Percentiles rank a stretch among this genome's conserved stretches.
Conservation (phyloP, 2,888 invertebrate genomes). For the Miltochrista miniata region DNA sequence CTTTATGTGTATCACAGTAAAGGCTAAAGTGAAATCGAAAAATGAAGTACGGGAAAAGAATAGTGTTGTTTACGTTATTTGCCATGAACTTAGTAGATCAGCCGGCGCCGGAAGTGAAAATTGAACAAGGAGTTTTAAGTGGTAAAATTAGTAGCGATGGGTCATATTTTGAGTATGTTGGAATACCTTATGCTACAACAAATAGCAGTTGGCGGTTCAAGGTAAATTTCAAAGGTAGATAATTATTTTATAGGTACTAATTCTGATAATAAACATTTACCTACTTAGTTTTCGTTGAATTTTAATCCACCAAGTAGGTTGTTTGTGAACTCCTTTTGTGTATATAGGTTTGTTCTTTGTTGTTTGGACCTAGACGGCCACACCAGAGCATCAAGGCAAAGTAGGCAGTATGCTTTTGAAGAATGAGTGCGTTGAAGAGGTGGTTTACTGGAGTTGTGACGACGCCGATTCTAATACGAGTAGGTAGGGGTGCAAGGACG, state of each 20-base stretch:
- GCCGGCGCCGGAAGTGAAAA: slow-evolving; percentile 66
- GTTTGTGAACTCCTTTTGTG: too few relatives aligned
- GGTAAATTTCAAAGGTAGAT: slow-evolving; percentile 40
- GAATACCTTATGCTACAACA: slow-evolving; percentile 70
- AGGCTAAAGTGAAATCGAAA: slow-evolving; percentile 18
- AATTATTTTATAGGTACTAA: slow-evolving; percentile 6
- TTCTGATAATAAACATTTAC: too few relatives aligned
- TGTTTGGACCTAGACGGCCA: too few relatives aligned
- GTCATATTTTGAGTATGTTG: slow-evolving; percentile 66
- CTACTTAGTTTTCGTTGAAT: too few relatives aligned
- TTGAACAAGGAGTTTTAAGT: slow-evolving; percentile 68
- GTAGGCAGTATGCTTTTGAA: too few relatives aligned
- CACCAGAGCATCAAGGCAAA: too few relatives aligned
- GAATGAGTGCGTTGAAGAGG: too few relatives aligned
- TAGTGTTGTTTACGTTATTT: slow-evolving; percentile 66
- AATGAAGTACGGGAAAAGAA: slow-evolving; percentile 56
- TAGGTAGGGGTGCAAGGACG: too few relatives aligned
- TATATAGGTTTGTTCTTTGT: too few relatives aligned
- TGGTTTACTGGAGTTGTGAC: too few relatives aligned
- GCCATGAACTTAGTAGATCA: slow-evolving; percentile 70
- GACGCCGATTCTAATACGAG: too few relatives aligned
- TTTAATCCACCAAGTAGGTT: too few relatives aligned
- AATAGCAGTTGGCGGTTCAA: slow-evolving; percentile 64
- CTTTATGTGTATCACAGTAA: not conserved
- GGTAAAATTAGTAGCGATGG: slow-evolving; percentile 70